Evolutionary conservation across 2,113 vertebrate species (phyloP).

Genomic region (Campylorhamphus procurvoides): DNA sequence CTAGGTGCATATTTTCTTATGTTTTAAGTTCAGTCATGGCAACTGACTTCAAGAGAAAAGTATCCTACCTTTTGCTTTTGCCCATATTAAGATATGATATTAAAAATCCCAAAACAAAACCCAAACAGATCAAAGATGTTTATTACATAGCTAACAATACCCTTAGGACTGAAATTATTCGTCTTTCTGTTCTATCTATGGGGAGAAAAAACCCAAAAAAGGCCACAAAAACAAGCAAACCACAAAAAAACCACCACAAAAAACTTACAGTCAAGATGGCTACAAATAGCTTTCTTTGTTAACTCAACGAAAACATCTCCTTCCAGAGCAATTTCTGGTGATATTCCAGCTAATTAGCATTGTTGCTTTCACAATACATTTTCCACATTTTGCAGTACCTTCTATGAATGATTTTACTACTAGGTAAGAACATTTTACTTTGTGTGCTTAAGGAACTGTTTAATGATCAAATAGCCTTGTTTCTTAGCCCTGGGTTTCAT

Average conservation of each 20-base stretch:
- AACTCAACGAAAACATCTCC: background rate
- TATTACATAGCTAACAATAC: background rate
- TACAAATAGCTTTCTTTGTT: background rate
- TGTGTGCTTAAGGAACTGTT: background rate
- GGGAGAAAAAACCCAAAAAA: background rate
- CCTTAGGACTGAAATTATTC: background rate
- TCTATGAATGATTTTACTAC: background rate
- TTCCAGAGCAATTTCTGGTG: background rate
- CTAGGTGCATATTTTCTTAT: background rate
- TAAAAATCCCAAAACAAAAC: fast-evolving
- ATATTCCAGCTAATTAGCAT: background rate
- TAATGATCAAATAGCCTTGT: background rate
- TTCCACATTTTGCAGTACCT: background rate
- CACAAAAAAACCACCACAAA: background rate
- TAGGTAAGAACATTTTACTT: background rate
- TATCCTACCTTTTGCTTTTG: background rate
- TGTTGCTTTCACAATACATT: background rate
- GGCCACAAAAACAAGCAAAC: background rate
- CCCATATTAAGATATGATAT: background rate
- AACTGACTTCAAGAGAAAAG: background rate
- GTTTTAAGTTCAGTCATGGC: background rate
- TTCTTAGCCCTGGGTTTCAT: background rate
- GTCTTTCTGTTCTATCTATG: background rate
- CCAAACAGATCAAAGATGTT: background rate
- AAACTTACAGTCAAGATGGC: background rate